phyloP scores from a whole-genome alignment of 2,797 vertebrate species.

The Balearica regulorum region DNA sequence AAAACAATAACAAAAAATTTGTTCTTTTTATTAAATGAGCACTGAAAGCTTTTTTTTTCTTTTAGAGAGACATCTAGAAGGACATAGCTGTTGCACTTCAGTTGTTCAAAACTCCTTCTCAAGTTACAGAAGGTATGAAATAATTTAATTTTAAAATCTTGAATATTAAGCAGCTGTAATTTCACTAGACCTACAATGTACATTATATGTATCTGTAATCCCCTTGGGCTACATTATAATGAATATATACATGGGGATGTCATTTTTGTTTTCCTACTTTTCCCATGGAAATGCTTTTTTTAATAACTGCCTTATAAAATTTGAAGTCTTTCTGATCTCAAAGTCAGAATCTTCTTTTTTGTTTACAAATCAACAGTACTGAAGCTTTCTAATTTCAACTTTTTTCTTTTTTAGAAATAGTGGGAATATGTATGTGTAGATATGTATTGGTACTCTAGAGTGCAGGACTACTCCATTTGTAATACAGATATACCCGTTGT shows the following conservation, averaged over 20 bases:
- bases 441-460: background rate
- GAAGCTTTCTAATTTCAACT: background rate
- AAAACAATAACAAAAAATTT: background rate
- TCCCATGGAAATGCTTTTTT: background rate
- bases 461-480: background rate
- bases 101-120: background rate
- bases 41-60: background rate
- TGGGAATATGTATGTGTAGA: background rate
- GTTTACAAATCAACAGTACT: background rate
- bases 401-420: background rate
- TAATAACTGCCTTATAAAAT: background rate
- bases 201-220: background rate
- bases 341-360: background rate
- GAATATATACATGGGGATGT: background rate
- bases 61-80: background rate
- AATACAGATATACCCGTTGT: background rate
- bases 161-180: background rate
- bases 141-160: background rate
- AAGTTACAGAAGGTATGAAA: background rate
- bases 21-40: background rate
- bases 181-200: background rate
- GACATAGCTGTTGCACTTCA: background rate
- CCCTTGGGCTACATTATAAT: background rate
- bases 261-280: background rate
- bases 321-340: background rate